Percentiles rank a stretch among this genome's conserved stretches.
Evolutionary conservation across 35 echinoderm and acorn worm genomes (phyloP).

Genomic region (Ophiothrix spiculata): DNA sequence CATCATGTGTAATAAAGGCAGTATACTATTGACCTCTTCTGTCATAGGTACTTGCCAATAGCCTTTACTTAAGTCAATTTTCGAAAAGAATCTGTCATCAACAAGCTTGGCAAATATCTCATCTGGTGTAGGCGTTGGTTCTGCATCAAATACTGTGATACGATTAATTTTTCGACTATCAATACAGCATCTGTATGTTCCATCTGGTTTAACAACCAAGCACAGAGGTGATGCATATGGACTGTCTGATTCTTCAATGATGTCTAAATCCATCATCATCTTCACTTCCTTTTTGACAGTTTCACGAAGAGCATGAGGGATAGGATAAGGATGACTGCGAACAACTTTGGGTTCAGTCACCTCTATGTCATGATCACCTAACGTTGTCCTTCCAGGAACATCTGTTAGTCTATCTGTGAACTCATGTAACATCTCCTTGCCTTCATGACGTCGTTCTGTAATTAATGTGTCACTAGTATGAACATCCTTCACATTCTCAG

Average conservation of each 20-base stretch:
- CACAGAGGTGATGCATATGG: conserved; percentile 59
- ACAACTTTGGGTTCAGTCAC: background rate
- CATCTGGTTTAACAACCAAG: conserved; percentile 53
- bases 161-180: conserved; percentile 54
- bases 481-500: background rate
- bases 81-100: conserved; percentile 26
- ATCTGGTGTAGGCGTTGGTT: conserved; percentile 54
- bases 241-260: conserved; percentile 33
- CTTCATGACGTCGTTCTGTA: background rate
- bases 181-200: conserved; percentile 37
- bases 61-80: conserved; percentile 60
- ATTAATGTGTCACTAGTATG: background rate
- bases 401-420: conserved; percentile 18
- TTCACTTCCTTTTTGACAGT: conserved; percentile 15
- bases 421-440: background rate
- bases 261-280: background rate
- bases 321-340: background rate
- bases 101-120: conserved; percentile 26
- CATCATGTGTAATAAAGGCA: conserved; percentile 44
- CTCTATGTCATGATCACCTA: conserved; percentile 18
- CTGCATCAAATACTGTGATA: conserved; percentile 55
- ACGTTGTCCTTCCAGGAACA: conserved; percentile 8
- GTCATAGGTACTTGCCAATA: conserved; percentile 58
- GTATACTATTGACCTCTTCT: conserved; percentile 24
- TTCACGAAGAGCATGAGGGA: conserved; percentile 14